Conservation (phyloP, 2,797 vertebrate species). For the Sebastes taczanowskii region DNA sequence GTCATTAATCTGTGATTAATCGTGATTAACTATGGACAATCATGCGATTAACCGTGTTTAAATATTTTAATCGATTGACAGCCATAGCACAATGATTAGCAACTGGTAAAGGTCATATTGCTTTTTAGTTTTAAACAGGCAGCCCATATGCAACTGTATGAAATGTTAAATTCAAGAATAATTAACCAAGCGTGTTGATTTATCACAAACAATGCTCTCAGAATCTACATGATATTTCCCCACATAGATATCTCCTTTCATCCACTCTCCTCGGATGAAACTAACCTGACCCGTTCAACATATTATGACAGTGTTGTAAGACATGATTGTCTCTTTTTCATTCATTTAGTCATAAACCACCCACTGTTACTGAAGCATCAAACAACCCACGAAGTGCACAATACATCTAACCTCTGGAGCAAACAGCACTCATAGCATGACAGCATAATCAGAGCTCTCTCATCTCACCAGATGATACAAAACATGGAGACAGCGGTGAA, state of each 20-base stretch:
- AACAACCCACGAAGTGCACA: background rate
- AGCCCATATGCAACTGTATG: too few species aligned
- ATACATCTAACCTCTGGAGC: background rate
- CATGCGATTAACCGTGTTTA: too few species aligned
- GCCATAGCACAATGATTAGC: background rate
- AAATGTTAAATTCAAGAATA: too few species aligned
- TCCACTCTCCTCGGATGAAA: background rate
- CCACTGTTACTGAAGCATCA: background rate
- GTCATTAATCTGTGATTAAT: too few species aligned
- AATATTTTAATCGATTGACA: too few species aligned
- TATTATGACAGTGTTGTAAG: background rate
- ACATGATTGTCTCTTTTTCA: background rate
- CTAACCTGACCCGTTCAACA: background rate
- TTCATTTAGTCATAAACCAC: background rate
- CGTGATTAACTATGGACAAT: too few species aligned
- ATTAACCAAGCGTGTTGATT: background rate
- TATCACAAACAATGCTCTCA: background rate
- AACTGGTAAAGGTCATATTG: background rate
- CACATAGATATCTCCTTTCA: background rate
- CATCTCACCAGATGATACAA: background rate
- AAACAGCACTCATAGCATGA: background rate
- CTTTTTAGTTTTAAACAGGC: background rate
- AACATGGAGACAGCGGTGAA: background rate
- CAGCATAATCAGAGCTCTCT: constrained; percentile 21
- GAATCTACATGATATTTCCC: background rate